These are phyloP conservation scores for Glyphotaelius pellucidus DNA, from an alignment of 2,888 invertebrate genomes.

Conservation along the genomic window DNA sequence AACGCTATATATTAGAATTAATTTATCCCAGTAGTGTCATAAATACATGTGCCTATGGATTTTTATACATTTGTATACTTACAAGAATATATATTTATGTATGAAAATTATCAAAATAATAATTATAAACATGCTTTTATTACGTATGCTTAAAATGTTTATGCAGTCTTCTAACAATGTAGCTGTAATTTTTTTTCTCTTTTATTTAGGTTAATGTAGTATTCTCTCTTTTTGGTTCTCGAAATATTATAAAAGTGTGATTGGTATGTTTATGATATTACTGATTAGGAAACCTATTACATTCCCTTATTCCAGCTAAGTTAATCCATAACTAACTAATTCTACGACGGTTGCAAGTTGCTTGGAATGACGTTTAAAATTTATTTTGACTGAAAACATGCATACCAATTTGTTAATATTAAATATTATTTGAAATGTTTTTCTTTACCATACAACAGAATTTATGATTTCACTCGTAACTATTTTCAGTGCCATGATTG, in stretches of 20 bases:
- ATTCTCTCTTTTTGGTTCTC: not conserved
- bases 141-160: not conserved
- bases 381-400: not conserved
- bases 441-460: not conserved
- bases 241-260: conserved; percentile 2
- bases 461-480: not conserved
- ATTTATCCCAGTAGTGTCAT: conserved; percentile 26
- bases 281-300: conserved; percentile 13
- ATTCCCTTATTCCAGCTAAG: not conserved
- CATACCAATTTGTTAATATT: not conserved
- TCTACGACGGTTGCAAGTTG: not conserved
- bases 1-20: not conserved
- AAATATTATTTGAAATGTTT: not conserved
- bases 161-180: not conserved
- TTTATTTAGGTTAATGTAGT: not conserved
- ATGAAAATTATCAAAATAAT: conserved; percentile 7
- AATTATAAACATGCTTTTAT: not conserved
- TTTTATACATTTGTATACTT: conserved; percentile 53
- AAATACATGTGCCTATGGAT: conserved; percentile 54
- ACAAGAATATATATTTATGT: conserved; percentile 51
- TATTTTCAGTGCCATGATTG: not conserved
- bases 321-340: not conserved
- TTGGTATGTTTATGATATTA: not conserved
- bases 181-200: not conserved
- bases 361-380: not conserved